Percentiles rank a stretch among this genome's conserved stretches.
Conservation (phyloP, 1,140 invertebrate species). For the Tetragnatha versicolor region DNA sequence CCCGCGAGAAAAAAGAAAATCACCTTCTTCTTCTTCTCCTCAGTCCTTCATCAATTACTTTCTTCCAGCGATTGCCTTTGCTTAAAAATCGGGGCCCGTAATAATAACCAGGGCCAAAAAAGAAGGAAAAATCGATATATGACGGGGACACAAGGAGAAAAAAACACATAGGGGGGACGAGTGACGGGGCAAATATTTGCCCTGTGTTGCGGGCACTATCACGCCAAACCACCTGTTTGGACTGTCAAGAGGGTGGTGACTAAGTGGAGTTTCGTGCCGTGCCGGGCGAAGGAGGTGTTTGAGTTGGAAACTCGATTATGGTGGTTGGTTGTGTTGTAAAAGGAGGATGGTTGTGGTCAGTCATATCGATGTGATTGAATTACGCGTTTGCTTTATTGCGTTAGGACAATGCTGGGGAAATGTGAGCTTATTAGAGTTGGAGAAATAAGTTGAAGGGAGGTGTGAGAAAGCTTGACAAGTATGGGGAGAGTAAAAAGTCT, state of each 20-base stretch:
- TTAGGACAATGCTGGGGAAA: too few species aligned
- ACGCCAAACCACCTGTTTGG: constrained; percentile 38
- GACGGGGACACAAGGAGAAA: not conserved
- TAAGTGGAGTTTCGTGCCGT: constrained; percentile 34
- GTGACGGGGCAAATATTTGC: constrained; percentile 44
- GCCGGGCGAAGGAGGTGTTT: not conserved
- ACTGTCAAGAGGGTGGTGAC: constrained; percentile 42
- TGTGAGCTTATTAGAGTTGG: too few species aligned
- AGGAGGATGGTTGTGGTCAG: too few species aligned
- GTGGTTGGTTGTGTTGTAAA: not conserved
- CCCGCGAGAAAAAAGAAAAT: too few species aligned
- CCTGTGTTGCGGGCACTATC: constrained; percentile 15
- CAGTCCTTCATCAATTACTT: constrained; percentile 6
- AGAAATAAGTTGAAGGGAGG: too few species aligned
- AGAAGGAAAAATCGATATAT: not conserved
- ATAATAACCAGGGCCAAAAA: too few species aligned
- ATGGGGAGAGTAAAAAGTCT: too few species aligned
- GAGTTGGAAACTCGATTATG: not conserved
- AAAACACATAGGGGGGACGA: not conserved
- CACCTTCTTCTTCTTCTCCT: too few species aligned
- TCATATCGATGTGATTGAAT: too few species aligned
- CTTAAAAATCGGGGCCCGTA: constrained; percentile 19
- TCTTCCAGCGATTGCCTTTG: constrained; percentile 5
- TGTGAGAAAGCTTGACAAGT: too few species aligned
- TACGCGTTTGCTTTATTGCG: too few species aligned